These are phyloP conservation scores for Eupleurogrammus muticus DNA, from an alignment of 2,797 vertebrate genomes.

Conservation along the genomic window DNA sequence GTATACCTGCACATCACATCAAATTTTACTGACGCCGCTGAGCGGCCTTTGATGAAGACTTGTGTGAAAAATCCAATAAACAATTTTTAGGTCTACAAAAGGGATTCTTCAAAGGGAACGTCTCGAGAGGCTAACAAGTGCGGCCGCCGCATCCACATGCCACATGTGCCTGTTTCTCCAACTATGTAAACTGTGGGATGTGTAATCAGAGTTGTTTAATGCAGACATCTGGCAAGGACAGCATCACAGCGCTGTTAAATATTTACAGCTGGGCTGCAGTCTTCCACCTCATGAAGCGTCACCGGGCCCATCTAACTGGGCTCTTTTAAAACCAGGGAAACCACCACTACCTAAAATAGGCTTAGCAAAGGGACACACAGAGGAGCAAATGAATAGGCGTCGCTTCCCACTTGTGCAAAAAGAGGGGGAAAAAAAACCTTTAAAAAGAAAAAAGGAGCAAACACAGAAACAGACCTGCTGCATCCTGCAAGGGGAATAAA, in stretches of 20 bases:
- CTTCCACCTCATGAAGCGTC: constrained; percentile 83
- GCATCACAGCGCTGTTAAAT: constrained; percentile 83
- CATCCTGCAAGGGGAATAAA: constrained; percentile 6
- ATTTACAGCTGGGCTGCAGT: constrained; percentile 85
- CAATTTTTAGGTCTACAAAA: constrained; percentile 64
- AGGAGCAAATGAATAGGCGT: constrained; percentile 61
- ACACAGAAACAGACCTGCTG: neutral
- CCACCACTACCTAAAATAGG: constrained; percentile 74
- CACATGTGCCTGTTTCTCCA: constrained; percentile 87
- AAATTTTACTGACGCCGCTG: constrained; percentile 51
- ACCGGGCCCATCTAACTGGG: constrained; percentile 69
- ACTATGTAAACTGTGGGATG: constrained; percentile 87
- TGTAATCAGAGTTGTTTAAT: constrained; percentile 89
- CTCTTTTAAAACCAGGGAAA: constrained; percentile 68
- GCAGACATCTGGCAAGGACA: constrained; percentile 85
- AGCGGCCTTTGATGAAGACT: constrained; percentile 73
- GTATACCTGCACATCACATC: constrained; percentile 66
- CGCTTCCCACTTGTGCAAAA: constrained; percentile 52
- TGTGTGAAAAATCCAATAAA: constrained; percentile 78
- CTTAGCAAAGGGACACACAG: constrained; percentile 55
- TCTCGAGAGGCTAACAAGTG: constrained; percentile 80
- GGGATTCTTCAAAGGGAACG: constrained; percentile 74
- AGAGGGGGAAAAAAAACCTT: too few species aligned
- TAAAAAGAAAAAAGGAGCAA: too few species aligned
- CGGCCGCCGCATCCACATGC: constrained; percentile 75